Evolutionary conservation across 2,888 invertebrate species (phyloP).

Genomic region (Trichogramma dendrolimi): DNA sequence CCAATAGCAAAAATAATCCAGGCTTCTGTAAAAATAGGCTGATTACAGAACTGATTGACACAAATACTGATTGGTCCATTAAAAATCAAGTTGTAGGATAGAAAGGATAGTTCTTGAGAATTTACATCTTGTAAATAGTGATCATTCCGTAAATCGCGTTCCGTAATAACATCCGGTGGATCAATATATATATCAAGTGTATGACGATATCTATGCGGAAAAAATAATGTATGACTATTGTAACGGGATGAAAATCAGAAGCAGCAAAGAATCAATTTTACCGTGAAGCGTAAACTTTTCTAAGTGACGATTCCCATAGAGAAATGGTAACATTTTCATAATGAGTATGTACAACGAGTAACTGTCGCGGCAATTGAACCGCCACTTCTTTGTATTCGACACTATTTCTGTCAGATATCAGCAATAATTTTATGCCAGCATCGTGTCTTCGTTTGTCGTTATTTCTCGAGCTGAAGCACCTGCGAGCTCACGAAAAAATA

Average conservation of each 20-base stretch:
- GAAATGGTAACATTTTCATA: conserved; percentile 36
- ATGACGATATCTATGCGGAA: conserved; percentile 35
- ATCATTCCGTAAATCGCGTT: neutral
- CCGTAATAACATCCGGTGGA: conserved; percentile 30
- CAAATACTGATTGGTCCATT: conserved; percentile 45
- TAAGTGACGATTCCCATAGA: conserved; percentile 43
- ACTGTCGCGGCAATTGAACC: conserved; percentile 44
- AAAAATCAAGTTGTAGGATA: conserved; percentile 37
- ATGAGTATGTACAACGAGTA: conserved; percentile 37
- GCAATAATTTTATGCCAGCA: conserved; percentile 34
- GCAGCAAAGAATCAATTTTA: conserved; percentile 25
- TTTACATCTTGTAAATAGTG: neutral
- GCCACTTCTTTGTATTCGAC: conserved; percentile 24
- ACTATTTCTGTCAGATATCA: conserved; percentile 27
- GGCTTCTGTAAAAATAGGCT: conserved; percentile 46
- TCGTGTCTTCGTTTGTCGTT: conserved; percentile 3
- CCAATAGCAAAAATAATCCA: conserved; percentile 40
- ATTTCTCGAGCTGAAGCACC: conserved; percentile 33
- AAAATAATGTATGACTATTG: neutral
- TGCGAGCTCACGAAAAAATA: conserved; percentile 27
- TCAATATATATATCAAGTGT: conserved; percentile 33
- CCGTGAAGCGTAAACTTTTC: conserved; percentile 41
- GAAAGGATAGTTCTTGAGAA: conserved; percentile 15
- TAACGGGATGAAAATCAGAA: neutral
- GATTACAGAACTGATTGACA: conserved; percentile 38